Evolutionary conservation across 2,888 invertebrate genomes (phyloP).

Genomic region (Epirrita christyi): DNA sequence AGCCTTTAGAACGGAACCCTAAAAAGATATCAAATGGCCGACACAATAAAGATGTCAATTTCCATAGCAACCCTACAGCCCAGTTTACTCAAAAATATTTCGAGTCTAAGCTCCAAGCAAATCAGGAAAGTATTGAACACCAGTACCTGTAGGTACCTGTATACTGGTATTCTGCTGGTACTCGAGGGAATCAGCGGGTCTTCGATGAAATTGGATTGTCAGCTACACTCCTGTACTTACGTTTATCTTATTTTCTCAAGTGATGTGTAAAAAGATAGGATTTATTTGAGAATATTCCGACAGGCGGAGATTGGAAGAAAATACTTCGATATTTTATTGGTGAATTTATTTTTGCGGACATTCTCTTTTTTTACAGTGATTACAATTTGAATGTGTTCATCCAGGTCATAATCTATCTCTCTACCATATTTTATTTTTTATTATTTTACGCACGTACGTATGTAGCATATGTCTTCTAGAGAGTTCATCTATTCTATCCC

Average conservation of each 20-base stretch:
- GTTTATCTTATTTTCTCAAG: constrained; percentile 43
- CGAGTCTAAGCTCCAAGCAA: constrained; percentile 1
- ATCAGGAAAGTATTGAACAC: constrained; percentile 4
- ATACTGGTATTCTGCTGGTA: constrained; percentile 10
- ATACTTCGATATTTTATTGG: too few species aligned
- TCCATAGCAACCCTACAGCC: background rate
- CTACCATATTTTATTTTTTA: too few species aligned
- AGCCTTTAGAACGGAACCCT: too few species aligned
- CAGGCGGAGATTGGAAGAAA: constrained; percentile 9
- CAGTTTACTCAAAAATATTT: background rate
- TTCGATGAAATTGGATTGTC: constrained; percentile 56
- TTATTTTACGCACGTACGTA: too few species aligned
- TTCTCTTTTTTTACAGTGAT: too few species aligned
- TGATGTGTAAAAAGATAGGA: constrained; percentile 30
- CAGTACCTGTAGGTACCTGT: background rate
- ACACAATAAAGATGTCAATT: too few species aligned
- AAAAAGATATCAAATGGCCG: too few species aligned
- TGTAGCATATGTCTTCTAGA: too few species aligned
- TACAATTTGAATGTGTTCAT: too few species aligned
- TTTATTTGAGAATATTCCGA: constrained; percentile 17
- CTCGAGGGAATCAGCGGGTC: constrained; percentile 38
- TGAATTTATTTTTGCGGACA: too few species aligned
- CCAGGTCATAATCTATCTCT: too few species aligned
- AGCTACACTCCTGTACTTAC: constrained; percentile 39
- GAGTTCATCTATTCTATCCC: too few species aligned